These are phyloP conservation scores for Teleogryllus occipitalis DNA, from an alignment of 1,140 invertebrate genomes.

Conservation along the genomic window DNA sequence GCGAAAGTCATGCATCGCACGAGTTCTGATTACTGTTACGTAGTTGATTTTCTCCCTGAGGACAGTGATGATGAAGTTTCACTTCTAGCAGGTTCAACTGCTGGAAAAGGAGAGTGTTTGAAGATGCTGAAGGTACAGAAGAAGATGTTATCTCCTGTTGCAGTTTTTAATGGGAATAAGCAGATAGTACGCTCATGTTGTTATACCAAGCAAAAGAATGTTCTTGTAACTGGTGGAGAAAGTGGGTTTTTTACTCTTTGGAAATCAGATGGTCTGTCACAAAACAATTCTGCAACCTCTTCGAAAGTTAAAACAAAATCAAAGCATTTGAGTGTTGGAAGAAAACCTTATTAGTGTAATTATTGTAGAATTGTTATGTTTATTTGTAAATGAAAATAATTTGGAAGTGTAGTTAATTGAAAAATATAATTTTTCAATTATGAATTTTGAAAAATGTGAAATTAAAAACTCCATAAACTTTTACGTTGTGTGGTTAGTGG, in stretches of 20 bases:
- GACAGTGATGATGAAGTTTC: conserved; percentile 38
- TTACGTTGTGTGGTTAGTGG: no score
- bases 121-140: not conserved
- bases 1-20: conserved; percentile 40
- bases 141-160: not conserved
- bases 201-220: not conserved
- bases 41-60: conserved; percentile 47
- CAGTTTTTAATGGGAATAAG: conserved; percentile 9
- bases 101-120: conserved; percentile 35
- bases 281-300: no score
- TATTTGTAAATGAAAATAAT: no score
- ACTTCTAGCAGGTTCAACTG: conserved; percentile 53
- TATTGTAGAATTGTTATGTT: no score
- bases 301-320: no score
- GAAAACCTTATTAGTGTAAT: no score
- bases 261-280: not conserved
- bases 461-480: no score
- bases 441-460: no score
- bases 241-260: not conserved
- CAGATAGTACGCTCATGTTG: not conserved
- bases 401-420: no score
- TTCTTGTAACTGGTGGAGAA: not conserved
- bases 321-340: no score
- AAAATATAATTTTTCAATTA: no score
- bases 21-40: conserved; percentile 53